Base-by-base conservation (phyloP, 2,888 invertebrate species). In the Eristalis arbustorum region DNA sequence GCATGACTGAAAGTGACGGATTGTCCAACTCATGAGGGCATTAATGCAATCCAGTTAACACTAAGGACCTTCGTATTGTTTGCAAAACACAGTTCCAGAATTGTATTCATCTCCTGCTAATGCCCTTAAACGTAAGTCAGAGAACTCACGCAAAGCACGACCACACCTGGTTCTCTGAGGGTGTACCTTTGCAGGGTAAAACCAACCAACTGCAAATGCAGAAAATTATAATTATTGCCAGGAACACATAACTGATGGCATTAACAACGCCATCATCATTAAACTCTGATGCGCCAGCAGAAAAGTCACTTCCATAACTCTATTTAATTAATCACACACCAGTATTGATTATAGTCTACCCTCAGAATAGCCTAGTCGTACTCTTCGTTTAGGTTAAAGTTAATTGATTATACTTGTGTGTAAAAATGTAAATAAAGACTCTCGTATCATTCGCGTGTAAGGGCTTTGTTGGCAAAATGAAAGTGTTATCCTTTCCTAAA, bases 251-350 rank as follows among this genome's bases (percentile, higher is more conserved):
- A 74, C 42, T 62, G 25, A 18, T 56, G 49, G 49, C 37, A 62
- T 62, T 23, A 68, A 31, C 22, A 68, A 1, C 13, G 40, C 40
- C 25, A 22, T 34, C 31, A 63, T 49, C 37, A 63, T 63, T 61
- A 61, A 31, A 73, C 28, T 49, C 49, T 42, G 66, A 56, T 23
- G 22, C 34, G 56, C 73, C 59, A 28, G 18, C 40, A 10, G 57
- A 25, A 2, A 57, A 62, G 77, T 57, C 77, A 69, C 57, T 69
- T 77, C 22, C n/a, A n/a, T 69, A 28, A 37, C 22, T 14, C 57
- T 69, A 69, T 69, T 69, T 69, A 77, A 77, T 77, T 77, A 77
- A 77, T 77, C 77, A 77, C 18, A 77, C 18, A 75, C 25, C 28
- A 23, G 31, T 75, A 75, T 75, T 75, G 75, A 75, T 67, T 67